A percentile compares a stretch with the other conserved stretches of the same genome.
Evolutionary conservation across 2,113 vertebrate genomes (phyloP).

Genomic region (Tragelaphus scriptus): DNA sequence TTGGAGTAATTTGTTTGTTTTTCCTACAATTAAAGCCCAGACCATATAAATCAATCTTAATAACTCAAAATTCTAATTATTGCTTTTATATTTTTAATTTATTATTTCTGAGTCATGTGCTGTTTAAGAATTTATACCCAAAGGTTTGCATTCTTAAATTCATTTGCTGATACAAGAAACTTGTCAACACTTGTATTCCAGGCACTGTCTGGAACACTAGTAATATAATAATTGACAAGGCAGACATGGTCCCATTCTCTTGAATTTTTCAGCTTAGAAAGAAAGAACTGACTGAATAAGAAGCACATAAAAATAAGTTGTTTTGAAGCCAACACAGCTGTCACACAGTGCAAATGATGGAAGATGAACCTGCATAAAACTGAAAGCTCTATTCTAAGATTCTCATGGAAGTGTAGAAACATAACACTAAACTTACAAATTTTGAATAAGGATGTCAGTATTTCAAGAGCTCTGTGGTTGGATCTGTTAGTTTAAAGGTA

Average conservation of each 20-base stretch:
- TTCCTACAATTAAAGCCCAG: not conserved
- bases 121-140: not conserved
- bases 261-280: not conserved
- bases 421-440: not conserved
- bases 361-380: not conserved
- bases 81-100: conserved; percentile 19
- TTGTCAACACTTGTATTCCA: not conserved
- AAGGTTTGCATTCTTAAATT: not conserved
- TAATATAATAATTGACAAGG: conserved; percentile 5
- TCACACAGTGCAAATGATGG: not conserved
- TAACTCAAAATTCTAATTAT: conserved; percentile 34
- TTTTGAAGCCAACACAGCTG: not conserved
- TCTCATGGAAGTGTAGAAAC: not conserved
- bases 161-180: not conserved
- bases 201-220: not conserved
- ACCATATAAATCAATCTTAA: conserved; percentile 41
- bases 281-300: not conserved
- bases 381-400: not conserved
- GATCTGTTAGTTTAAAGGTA: not conserved
- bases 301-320: not conserved
- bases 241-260: not conserved
- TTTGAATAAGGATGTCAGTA: not conserved
- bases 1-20: conserved; percentile 43
- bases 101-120: conserved; percentile 25
- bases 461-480: not conserved